These are phyloP conservation scores for Leptocoma aspasia DNA, from an alignment of 2,113 vertebrate genomes.

Conservation along the genomic window DNA sequence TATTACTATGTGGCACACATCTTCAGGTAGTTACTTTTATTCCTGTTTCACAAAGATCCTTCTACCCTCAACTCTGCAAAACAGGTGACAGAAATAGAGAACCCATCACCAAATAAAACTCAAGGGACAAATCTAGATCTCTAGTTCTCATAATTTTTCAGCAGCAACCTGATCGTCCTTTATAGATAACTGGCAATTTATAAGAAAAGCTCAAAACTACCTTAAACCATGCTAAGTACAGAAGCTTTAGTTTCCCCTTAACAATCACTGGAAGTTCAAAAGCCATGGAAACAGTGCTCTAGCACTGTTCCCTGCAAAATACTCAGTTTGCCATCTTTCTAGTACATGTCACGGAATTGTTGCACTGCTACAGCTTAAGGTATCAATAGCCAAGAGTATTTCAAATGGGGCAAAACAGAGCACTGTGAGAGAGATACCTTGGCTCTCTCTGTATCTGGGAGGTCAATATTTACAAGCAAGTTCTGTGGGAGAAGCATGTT, in stretches of 20 bases:
- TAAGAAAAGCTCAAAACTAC: neutral
- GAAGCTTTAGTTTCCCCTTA: neutral
- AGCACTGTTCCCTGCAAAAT: neutral
- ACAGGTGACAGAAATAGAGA: neutral
- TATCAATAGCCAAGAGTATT: neutral
- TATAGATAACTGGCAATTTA: neutral
- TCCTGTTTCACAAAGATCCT: neutral
- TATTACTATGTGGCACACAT: neutral
- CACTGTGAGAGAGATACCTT: neutral
- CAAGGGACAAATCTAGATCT: neutral
- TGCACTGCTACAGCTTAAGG: neutral
- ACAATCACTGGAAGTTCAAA: neutral
- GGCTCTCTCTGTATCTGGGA: neutral
- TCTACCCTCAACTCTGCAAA: neutral
- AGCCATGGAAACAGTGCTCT: neutral
- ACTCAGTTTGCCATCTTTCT: neutral
- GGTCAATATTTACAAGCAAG: neutral
- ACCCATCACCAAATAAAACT: neutral
- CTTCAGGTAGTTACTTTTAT: neutral
- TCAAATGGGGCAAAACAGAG: neutral
- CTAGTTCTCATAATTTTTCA: neutral
- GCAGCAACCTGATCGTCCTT: neutral
- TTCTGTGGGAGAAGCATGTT: neutral
- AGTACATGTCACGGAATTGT: accelerated
- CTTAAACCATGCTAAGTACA: accelerated